These are phyloP conservation scores for Ischnura elegans DNA, from an alignment of 2,888 invertebrate genomes.

Conservation along the genomic window DNA sequence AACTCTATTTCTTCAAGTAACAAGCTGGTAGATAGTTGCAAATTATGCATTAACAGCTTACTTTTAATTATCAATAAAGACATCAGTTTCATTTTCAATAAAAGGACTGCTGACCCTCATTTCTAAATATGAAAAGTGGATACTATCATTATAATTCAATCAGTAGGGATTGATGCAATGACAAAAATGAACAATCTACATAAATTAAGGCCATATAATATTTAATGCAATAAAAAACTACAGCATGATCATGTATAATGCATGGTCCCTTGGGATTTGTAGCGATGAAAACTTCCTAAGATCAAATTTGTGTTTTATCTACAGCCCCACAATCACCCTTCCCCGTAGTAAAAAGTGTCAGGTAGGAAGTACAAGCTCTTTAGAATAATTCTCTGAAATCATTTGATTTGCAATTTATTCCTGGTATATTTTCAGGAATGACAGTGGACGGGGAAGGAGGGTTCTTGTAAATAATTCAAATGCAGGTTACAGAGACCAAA, in stretches of 20 bases:
- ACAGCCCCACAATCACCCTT: constrained; percentile 42
- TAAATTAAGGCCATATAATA: constrained; percentile 56
- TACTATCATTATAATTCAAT: background rate
- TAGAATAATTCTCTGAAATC: constrained; percentile 55
- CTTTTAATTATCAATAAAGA: no score
- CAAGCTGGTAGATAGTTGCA: no score
- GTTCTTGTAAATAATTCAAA: constrained; percentile 53
- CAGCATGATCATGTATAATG: constrained; percentile 64
- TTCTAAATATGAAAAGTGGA: background rate
- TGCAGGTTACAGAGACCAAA: constrained; percentile 53
- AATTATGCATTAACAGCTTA: no score
- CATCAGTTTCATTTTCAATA: no score
- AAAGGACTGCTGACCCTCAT: background rate
- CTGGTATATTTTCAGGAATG: constrained; percentile 47
- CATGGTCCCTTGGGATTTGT: constrained; percentile 66
- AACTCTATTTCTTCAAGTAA: no score
- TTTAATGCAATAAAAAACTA: constrained; percentile 67
- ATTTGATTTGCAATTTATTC: constrained; percentile 44
- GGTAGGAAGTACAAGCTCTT: constrained; percentile 57
- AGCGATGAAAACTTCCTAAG: constrained; percentile 36
- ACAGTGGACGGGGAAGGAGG: constrained; percentile 62
- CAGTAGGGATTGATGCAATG: background rate
- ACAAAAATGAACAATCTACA: constrained; percentile 40
- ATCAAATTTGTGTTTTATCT: constrained; percentile 23
- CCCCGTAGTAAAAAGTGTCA: constrained; percentile 40